Evolutionary conservation across 2,888 invertebrate genomes (phyloP).

Genomic region (Orchesella flavescens): DNA sequence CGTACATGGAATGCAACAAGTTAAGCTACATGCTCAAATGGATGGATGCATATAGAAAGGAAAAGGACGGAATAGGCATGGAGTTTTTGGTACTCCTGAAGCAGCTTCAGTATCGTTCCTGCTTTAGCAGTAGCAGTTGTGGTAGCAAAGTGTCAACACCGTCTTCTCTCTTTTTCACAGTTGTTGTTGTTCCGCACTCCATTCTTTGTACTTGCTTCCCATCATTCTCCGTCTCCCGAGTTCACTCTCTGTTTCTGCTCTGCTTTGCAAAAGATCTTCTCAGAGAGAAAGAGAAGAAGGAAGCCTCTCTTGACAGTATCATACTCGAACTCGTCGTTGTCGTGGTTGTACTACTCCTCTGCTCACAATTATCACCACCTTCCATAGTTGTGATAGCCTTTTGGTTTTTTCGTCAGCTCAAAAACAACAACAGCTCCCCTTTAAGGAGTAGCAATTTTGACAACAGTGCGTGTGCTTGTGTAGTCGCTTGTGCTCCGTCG

Average conservation of each 20-base stretch:
- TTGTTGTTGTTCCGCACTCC: conserved; percentile 39
- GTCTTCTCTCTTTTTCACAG: conserved; percentile 19
- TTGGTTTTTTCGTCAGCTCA: not conserved
- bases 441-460: not conserved
- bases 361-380: not conserved
- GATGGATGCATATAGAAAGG: not conserved
- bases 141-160: not conserved
- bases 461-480: not conserved
- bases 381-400: not conserved
- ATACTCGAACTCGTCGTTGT: conserved; percentile 52
- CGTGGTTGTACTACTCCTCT: conserved; percentile 37
- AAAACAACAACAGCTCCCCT: not conserved
- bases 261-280: not conserved
- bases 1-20: no score
- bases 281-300: conserved; percentile 19
- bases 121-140: conserved; percentile 14
- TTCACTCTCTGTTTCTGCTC: conserved; percentile 9
- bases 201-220: conserved; percentile 12
- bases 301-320: conserved; percentile 58
- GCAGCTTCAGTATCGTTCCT: not conserved
- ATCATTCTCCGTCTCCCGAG: conserved; percentile 33
- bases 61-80: not conserved
- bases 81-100: conserved; percentile 1
- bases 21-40: not conserved
- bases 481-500: not conserved